Conservation (phyloP, 2,888 invertebrate genomes). For the Drosophila paracracens region DNA sequence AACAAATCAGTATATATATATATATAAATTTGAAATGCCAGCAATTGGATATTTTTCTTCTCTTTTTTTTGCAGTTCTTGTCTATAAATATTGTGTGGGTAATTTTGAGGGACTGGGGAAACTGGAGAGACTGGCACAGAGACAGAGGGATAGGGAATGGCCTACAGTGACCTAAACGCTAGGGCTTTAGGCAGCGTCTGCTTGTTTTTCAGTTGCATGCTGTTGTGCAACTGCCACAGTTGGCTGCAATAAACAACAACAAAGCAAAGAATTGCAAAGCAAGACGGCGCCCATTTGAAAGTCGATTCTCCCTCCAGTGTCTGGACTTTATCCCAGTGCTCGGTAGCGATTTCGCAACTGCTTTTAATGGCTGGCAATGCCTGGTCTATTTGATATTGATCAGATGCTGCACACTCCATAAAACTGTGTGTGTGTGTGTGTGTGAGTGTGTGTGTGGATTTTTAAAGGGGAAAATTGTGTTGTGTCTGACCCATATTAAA, state of each 20-base stretch:
- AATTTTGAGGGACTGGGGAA: not conserved
- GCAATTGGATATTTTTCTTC: not conserved
- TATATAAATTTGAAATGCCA: not conserved
- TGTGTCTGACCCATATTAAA: slow-evolving; percentile 60
- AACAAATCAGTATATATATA: not conserved
- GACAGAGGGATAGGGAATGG: slow-evolving; percentile 13
- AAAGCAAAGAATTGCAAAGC: slow-evolving; percentile 33
- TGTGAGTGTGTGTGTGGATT: not conserved
- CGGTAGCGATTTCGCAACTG: slow-evolving; percentile 55
- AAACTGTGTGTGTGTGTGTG: slow-evolving; percentile 13
- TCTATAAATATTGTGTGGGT: not conserved
- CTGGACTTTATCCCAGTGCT: slow-evolving; percentile 15
- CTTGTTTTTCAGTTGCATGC: slow-evolving; percentile 17
- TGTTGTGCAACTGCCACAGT: slow-evolving; percentile 36
- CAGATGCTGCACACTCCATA: slow-evolving; percentile 61
- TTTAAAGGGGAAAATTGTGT: slow-evolving; percentile 11
- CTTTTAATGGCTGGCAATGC: slow-evolving; percentile 53
- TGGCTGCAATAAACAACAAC: slow-evolving; percentile 27
- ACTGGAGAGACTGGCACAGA: not conserved
- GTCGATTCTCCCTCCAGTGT: slow-evolving; percentile 21
- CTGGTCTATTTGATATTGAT: slow-evolving; percentile 61
- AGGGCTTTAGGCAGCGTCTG: slow-evolving; percentile 29
- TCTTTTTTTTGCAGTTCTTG: not conserved
- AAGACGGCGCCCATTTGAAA: slow-evolving; percentile 46
- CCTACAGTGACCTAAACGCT: slow-evolving; percentile 30